Evolutionary conservation across 2,797 vertebrate species (phyloP), one percentile per base, ranked within the genome.

Genomic region (Cirrhinus mrigala): DNA sequence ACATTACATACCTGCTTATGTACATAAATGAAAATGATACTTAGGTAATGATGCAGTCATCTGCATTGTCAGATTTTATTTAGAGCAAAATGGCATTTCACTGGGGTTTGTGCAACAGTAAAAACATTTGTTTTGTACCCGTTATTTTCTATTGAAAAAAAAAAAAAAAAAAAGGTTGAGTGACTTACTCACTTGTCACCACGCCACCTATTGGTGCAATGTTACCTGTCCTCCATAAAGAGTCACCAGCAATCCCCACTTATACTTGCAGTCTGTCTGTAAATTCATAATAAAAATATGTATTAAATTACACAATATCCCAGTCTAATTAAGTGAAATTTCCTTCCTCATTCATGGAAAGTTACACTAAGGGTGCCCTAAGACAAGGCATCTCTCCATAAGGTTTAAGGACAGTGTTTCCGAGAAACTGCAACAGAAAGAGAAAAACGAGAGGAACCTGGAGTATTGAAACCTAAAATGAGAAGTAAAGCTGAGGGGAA

Each of bases 291-390:
- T 40, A 44, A 44, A 44, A 48, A 48, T 4, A 4, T 50, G 50
- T 52, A 16, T 50, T 16, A 50, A 52, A 52, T 52, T 52, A 2
- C 50, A 52, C 50, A 52, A 18, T 52, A 52, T 52, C 6, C 16
- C 5, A 37, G 40, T 29, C 14, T 46, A 18, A 27, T 40, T n/a
- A n/a, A n/a, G 20, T 11, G 40, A 58, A 9, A 66, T 27, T 66
- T 80, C 10, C 60, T 9, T 79, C 60, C 24, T 50, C 58, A 48
- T 62, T 62, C n/a, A 46, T 27, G 40, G n/a, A 29, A 64, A 79
- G 3, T 12, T 48, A n/a, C 18, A 4, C 56, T 44, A n/a, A 79
- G 9, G 5, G 48, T 56, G 18, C 74, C 29, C 3, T 37, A n/a
- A 22, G 18, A 37, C 27, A n/a, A 22, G 33, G 46, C 14, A 27